A percentile compares a stretch with the other conserved stretches of the same genome.
These are phyloP conservation scores for Atta texana DNA, from an alignment of 1,140 invertebrate species.

Conservation along the genomic window DNA sequence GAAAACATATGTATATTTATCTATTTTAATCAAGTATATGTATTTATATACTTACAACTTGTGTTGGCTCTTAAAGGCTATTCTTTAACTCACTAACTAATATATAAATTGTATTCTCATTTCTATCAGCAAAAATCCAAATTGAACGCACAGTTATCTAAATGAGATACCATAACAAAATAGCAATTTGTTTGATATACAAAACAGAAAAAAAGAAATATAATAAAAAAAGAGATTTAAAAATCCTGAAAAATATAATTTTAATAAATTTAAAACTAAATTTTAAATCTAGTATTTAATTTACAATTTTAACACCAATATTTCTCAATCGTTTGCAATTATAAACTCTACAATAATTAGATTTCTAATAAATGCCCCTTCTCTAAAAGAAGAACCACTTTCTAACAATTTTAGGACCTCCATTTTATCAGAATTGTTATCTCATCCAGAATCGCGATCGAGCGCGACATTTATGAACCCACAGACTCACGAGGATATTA, in stretches of 20 bases:
- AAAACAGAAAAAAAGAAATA: neutral
- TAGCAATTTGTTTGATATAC: neutral
- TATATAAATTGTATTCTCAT: neutral
- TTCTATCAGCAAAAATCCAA: neutral
- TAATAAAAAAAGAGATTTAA: neutral
- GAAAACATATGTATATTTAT: no score
- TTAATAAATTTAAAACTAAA: neutral
- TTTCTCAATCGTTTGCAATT: neutral
- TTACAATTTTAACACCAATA: neutral
- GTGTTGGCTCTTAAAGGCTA: no score
- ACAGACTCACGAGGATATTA: slow-evolving; percentile 55
- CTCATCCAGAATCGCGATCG: slow-evolving; percentile 52
- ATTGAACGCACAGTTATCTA: neutral
- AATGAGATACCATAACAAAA: neutral
- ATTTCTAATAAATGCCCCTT: neutral
- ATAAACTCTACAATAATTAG: neutral
- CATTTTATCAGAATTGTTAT: slow-evolving; percentile 41
- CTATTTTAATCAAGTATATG: no score
- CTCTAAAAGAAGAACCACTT: neutral
- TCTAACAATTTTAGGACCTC: slow-evolving; percentile 5
- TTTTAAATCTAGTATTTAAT: neutral
- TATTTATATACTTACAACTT: no score
- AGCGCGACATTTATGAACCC: slow-evolving; percentile 55
- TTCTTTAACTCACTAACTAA: no score
- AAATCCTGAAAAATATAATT: neutral